A percentile compares a stretch with the other conserved stretches of the same genome.
phyloP scores from a whole-genome alignment of 2,797 vertebrate genomes.

The Tiaroga cobitis region DNA sequence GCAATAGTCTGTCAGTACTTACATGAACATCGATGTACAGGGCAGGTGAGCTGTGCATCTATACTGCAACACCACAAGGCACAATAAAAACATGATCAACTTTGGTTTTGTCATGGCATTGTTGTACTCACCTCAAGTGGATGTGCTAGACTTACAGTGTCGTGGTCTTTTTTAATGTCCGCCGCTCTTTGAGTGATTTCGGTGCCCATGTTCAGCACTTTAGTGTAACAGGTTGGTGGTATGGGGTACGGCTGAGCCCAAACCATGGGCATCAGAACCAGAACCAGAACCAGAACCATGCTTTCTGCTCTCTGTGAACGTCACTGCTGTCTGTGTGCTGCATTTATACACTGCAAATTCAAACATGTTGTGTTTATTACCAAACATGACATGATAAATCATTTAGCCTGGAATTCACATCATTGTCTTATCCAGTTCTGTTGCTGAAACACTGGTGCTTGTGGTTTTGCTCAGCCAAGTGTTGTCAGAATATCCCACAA shows the following conservation, averaged over 20 bases:
- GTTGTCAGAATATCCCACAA: not conserved
- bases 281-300: constrained; percentile 44
- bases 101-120: not conserved
- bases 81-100: constrained; percentile 1
- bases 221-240: constrained; percentile 73
- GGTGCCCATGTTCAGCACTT: constrained; percentile 66
- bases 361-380: constrained; percentile 28
- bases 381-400: constrained; percentile 10
- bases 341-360: constrained; percentile 12
- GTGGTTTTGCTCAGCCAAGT: not conserved
- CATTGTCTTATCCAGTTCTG: not conserved
- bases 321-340: not conserved
- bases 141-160: constrained; percentile 66
- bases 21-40: constrained; percentile 72
- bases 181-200: constrained; percentile 65
- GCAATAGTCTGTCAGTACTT: constrained; percentile 54
- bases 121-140: not conserved
- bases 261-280: constrained; percentile 45
- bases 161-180: constrained; percentile 57
- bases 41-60: constrained; percentile 69
- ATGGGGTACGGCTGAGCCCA: constrained; percentile 60
- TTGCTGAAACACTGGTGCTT: not conserved
- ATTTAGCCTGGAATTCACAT: not conserved
- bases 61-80: constrained; percentile 54
- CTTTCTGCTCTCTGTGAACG: not conserved